phyloP scores from a whole-genome alignment of 2,888 invertebrate genomes.

The Noctua comes region DNA sequence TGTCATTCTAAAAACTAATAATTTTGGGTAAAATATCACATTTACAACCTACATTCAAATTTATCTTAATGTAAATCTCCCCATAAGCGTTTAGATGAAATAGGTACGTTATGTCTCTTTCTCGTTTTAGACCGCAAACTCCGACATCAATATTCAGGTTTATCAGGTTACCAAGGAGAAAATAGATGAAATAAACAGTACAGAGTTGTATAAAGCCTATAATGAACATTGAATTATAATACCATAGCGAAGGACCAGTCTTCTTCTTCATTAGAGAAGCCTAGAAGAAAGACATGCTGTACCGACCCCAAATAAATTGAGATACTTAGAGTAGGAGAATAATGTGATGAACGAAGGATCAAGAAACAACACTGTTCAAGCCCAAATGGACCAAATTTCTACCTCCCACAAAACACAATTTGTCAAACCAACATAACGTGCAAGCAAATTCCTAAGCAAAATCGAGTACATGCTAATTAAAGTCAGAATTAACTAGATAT shows the following conservation, averaged over 20 bases:
- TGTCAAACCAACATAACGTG: conserved; percentile 22
- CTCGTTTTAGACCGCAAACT: not conserved
- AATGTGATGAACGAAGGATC: not conserved
- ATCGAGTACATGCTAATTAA: conserved; percentile 57
- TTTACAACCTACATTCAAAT: not conserved
- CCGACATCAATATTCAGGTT: not conserved
- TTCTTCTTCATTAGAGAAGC: not conserved
- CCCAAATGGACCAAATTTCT: not conserved
- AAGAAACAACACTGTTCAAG: not conserved
- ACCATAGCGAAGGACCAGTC: not conserved
- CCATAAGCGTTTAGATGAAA: not conserved
- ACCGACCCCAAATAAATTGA: too few species aligned
- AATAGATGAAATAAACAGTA: not conserved
- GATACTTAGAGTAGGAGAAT: too few species aligned
- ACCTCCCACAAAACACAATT: conserved; percentile 19
- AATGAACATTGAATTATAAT: not conserved
- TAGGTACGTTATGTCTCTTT: not conserved
- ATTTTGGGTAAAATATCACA: not conserved
- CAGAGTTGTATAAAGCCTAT: not conserved
- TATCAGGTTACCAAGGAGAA: not conserved
- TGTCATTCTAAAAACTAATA: not conserved
- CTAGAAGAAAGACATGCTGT: not conserved
- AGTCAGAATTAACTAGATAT: conserved; percentile 59
- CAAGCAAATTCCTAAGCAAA: conserved; percentile 46
- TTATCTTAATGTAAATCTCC: not conserved